Evolutionary conservation across 2,888 invertebrate genomes (phyloP).

Genomic region (Steinernema scapterisci): DNA sequence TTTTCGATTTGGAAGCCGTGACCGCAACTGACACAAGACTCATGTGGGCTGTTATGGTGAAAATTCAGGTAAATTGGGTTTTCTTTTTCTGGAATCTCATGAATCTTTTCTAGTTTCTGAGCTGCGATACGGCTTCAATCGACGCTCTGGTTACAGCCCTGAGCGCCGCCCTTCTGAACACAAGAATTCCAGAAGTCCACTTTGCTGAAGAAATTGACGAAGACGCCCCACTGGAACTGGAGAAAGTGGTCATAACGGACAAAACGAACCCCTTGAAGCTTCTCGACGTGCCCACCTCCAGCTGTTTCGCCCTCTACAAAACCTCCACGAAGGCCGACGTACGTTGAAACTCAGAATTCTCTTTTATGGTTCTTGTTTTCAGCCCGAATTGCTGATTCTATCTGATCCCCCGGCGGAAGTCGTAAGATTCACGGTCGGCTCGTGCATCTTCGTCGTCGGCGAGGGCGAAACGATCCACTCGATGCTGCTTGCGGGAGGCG

Average conservation of each 20-base stretch:
- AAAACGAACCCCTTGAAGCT: neutral
- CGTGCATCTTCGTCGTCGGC: constrained; percentile 12
- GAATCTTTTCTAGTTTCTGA: neutral
- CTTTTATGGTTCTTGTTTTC: neutral
- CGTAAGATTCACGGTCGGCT: neutral
- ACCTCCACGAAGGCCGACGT: neutral
- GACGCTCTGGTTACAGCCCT: neutral
- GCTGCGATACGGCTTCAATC: neutral
- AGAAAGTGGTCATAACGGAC: neutral
- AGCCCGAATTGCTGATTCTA: neutral
- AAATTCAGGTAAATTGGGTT: neutral
- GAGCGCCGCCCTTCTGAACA: constrained; percentile 2
- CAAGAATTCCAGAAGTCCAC: neutral
- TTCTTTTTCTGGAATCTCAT: too few relatives aligned
- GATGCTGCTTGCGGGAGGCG: constrained; percentile 6
- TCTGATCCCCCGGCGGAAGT: neutral
- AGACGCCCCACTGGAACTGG: constrained; percentile 8
- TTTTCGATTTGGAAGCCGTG: neutral
- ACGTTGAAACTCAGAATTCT: neutral
- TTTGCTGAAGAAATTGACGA: constrained; percentile 24
- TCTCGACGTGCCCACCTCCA: neutral
- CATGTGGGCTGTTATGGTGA: neutral
- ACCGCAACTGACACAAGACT: neutral
- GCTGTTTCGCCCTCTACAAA: constrained; percentile 10
- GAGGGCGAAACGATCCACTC: neutral